Percentiles rank a stretch among this genome's conserved stretches.
These are phyloP conservation scores for Cordilura impudica DNA, from an alignment of 2,888 invertebrate species.

Conservation along the genomic window DNA sequence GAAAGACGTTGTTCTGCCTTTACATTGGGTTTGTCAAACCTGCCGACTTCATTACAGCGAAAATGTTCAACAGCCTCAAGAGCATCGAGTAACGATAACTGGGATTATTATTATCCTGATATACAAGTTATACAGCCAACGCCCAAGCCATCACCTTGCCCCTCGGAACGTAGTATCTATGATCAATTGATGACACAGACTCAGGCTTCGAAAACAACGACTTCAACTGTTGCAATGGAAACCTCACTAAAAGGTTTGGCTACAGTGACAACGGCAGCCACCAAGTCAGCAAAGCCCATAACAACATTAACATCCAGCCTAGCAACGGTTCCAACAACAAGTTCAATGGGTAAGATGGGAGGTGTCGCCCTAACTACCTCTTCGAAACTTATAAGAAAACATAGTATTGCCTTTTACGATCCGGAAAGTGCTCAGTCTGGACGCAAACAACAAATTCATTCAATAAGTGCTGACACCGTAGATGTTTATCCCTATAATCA, in stretches of 20 bases:
- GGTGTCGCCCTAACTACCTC: not conserved
- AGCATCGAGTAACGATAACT: slow-evolving; percentile 76
- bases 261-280: slow-evolving; percentile 55
- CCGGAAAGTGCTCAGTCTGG: slow-evolving; percentile 75
- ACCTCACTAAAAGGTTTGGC: slow-evolving; percentile 50
- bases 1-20: slow-evolving; percentile 89
- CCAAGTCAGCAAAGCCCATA: slow-evolving; percentile 44
- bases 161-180: slow-evolving; percentile 80
- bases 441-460: slow-evolving; percentile 75
- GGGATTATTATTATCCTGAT: slow-evolving; percentile 82
- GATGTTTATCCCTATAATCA: slow-evolving; percentile 75
- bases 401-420: slow-evolving; percentile 76
- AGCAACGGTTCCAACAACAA: slow-evolving; percentile 51
- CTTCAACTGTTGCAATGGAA: slow-evolving; percentile 47
- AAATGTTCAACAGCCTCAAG: slow-evolving; percentile 75
- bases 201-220: slow-evolving; percentile 63
- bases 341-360: slow-evolving; percentile 36
- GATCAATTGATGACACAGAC: slow-evolving; percentile 65
- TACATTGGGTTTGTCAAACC: slow-evolving; percentile 84
- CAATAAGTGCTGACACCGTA: slow-evolving; percentile 75
- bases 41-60: slow-evolving; percentile 75
- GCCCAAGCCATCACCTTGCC: slow-evolving; percentile 90
- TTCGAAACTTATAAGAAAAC: slow-evolving; percentile 72
- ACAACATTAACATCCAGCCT: slow-evolving; percentile 55
- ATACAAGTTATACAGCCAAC: slow-evolving; percentile 87